phyloP scores from a whole-genome alignment of 1,140 invertebrate genomes.

The Pseudomyrmex dendroicus region DNA sequence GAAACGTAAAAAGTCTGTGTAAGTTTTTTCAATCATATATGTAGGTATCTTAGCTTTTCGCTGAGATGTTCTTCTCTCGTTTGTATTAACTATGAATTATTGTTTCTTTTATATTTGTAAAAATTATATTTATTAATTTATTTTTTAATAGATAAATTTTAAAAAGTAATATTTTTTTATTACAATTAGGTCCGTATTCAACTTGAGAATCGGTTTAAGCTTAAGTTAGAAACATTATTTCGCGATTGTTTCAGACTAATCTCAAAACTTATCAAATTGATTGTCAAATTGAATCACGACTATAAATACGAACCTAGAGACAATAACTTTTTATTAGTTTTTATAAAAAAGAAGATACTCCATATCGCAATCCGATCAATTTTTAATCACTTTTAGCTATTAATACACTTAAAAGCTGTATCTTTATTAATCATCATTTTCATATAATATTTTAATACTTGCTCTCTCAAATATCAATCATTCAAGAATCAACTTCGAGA shows the following conservation, averaged over 20 bases:
- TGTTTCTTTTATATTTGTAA: no score
- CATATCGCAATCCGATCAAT: neutral
- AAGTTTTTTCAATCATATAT: neutral
- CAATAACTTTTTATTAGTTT: neutral
- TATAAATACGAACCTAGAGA: neutral
- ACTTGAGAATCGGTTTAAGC: no score
- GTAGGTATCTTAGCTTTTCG: neutral
- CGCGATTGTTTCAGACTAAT: no score
- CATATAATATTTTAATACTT: neutral
- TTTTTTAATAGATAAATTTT: no score
- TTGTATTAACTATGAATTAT: conserved; percentile 7
- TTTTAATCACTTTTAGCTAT: conserved; percentile 11
- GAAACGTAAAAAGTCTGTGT: neutral
- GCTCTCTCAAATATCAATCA: neutral
- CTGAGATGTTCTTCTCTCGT: neutral
- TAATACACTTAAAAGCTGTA: neutral
- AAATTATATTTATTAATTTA: no score
- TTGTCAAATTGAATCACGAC: neutral
- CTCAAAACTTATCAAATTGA: neutral
- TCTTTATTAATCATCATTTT: conserved; percentile 22
- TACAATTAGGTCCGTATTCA: no score
- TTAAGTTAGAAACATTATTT: no score
- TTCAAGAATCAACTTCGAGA: conserved; percentile 20
- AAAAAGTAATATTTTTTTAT: no score
- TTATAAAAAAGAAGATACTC: conserved; percentile 18